Percentiles rank a stretch among this genome's conserved stretches.
Conservation (phyloP, 2,113 vertebrate species). For the Peromyscus californicus region DNA sequence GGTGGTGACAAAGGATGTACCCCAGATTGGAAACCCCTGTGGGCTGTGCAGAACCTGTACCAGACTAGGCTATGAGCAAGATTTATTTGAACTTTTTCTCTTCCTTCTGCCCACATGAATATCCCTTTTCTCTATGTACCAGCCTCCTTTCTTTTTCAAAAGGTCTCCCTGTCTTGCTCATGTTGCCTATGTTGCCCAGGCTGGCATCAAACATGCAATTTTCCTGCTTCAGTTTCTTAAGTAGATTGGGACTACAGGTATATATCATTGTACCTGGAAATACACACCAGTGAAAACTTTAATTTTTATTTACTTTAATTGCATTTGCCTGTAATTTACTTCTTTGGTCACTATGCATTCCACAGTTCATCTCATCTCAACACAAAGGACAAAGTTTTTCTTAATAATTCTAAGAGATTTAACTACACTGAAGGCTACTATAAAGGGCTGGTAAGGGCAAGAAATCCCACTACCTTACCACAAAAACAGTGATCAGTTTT, state of each 20-base stretch:
- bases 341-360: not conserved
- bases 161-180: not conserved
- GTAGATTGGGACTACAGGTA: not conserved
- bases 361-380: conserved; percentile 47
- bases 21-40: not conserved
- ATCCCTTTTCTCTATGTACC: not conserved
- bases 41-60: not conserved
- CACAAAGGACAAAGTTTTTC: not conserved
- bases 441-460: not conserved
- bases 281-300: not conserved
- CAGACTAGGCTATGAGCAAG: not conserved
- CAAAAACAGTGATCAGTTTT: conserved; percentile 9
- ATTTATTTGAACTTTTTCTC: not conserved
- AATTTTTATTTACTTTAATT: not conserved
- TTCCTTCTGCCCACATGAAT: not conserved
- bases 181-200: not conserved
- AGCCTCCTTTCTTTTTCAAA: not conserved
- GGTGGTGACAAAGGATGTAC: not conserved
- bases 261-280: not conserved
- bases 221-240: not conserved
- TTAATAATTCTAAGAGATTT: conserved; percentile 42
- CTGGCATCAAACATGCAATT: not conserved
- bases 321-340: not conserved
- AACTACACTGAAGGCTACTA: conserved; percentile 29
- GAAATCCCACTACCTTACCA: not conserved